Base-by-base conservation (phyloP, 2,888 invertebrate species). In the Pristionchus exspectatus region DNA sequence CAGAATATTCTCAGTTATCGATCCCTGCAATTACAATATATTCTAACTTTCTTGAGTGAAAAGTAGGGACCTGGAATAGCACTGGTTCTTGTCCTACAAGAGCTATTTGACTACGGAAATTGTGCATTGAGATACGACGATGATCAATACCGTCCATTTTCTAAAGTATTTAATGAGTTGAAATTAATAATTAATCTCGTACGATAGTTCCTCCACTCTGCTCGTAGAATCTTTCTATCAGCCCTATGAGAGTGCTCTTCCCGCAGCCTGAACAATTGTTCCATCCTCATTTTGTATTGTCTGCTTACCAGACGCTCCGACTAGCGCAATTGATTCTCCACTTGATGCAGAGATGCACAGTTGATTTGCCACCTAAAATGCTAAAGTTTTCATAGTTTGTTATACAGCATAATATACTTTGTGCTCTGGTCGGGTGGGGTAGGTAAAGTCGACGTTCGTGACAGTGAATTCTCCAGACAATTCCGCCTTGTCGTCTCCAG, bases 191-290 rank as follows among this genome's bases (percentile, higher is more conserved):
- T 12, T 10, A 44, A 38, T 9, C 2, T n/a, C 86, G 4, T 24
- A 89, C 89, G 2, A 89, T 59, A 3, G 50, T 30, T 24, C 89
- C 89, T 27, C 18, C 38, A 24, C n/a, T 44, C 44, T 97, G 97
- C 95, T 97, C 97, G 95, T 98, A 98, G 95, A 97, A 97, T 90
- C 97, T 96, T 95, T 97, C 97, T 0, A 98, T 95, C 56, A 98
- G 96, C 94, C 97, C 97, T 89, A 98, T 97, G 83, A 97, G 97
- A 0, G 98, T 98, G 66, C 97, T 97, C 95, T 98, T 98, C 5
- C 98, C 98, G 95, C 97, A 97, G 0, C 98, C 98, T 88, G 24
- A 72, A 63, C 56, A 56, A 21, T 56, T 2, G 16, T 72, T 24
- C 66, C 5, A 0, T 66, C 4, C 66, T 66, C 27, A 72, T 72